Conservation (phyloP, 2,113 vertebrate species). For the Lutjanus erythropterus region DNA sequence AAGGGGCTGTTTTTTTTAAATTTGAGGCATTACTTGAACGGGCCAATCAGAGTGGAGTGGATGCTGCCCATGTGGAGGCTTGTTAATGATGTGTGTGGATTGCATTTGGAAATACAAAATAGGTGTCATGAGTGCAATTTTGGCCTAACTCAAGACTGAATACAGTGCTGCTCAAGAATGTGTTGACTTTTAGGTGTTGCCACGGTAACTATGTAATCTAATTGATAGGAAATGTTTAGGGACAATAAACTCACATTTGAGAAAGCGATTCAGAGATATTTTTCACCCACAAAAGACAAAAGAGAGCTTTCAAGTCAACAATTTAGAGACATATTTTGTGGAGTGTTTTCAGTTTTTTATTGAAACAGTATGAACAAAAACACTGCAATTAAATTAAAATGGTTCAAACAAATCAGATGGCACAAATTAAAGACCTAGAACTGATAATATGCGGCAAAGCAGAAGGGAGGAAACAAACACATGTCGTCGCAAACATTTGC, state of each 20-base stretch:
- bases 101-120: slow-evolving; percentile 52
- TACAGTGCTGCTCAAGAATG: slow-evolving; percentile 31
- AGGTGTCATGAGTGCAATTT: slow-evolving; percentile 61
- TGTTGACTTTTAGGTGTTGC: slow-evolving; percentile 13
- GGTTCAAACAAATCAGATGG: slow-evolving; percentile 67
- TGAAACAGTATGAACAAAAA: slow-evolving; percentile 83
- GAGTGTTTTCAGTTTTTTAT: slow-evolving; percentile 77
- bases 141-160: slow-evolving; percentile 3
- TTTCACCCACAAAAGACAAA: slow-evolving; percentile 27
- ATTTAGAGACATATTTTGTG: not conserved
- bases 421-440: slow-evolving; percentile 75
- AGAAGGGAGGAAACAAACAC: slow-evolving; percentile 54
- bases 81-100: slow-evolving; percentile 33
- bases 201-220: slow-evolving; percentile 25
- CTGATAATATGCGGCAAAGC: slow-evolving; percentile 68
- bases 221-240: slow-evolving; percentile 10
- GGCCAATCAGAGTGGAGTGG: slow-evolving; percentile 64
- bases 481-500: slow-evolving; percentile 81
- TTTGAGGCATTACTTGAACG: slow-evolving; percentile 44
- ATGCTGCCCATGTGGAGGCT: slow-evolving; percentile 40
- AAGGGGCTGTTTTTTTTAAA: slow-evolving; percentile 14
- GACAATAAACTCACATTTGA: not conserved
- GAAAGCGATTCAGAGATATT: not conserved
- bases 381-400: slow-evolving; percentile 84
- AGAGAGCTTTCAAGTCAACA: not conserved